Base-by-base conservation (phyloP, 1,140 invertebrate genomes). In the Sesamia nonagrioides region DNA sequence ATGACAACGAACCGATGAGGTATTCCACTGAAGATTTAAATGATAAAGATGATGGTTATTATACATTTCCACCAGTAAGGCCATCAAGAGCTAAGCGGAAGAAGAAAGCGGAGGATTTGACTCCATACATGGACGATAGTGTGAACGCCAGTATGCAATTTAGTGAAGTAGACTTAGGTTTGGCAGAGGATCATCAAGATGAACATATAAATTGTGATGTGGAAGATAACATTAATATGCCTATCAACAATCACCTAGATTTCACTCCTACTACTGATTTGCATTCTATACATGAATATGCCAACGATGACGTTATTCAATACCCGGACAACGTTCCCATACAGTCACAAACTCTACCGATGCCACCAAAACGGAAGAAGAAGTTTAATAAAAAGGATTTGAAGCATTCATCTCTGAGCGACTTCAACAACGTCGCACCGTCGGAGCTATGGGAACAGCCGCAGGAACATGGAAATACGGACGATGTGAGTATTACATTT, bases 21-120 rank as follows among this genome's bases (percentile, higher is more conserved):
- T 93, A 92, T 87, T 92, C 91, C 56, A 90, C 83, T 27, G 91
- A 92, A 82, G 90, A 94, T 73, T 82, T 95, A 61, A 92, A 94
- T 75, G 94, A 95, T 78, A 92, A 89, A 87, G 95, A 95, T 82
- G 94, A 95, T 81, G 94, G 94, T 52, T 95, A 95, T 86, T 95
- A 95, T 66, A 95, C 95, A 82, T 95, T 95, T 84, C 95, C 95
- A 33, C 95, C 95, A 8, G 91, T 95, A 1, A 84, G 95, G 72
- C 95, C 95, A 35, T 95, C 93, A 6, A 88, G 95, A 84, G 92
- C 92, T 42, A 95, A 94, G 78, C 91, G 94, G 87, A 92, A 91
- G 91, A 95, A 95, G 84, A 94, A 92, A 74, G 92, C 92, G 77
- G 79, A 82, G n/a, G 91, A 93, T 80, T 81, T 85, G 11, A 89